Percentiles rank a stretch among this genome's conserved stretches.
These are phyloP conservation scores for Netta rufina DNA, from an alignment of 2,797 vertebrate genomes.

Conservation along the genomic window DNA sequence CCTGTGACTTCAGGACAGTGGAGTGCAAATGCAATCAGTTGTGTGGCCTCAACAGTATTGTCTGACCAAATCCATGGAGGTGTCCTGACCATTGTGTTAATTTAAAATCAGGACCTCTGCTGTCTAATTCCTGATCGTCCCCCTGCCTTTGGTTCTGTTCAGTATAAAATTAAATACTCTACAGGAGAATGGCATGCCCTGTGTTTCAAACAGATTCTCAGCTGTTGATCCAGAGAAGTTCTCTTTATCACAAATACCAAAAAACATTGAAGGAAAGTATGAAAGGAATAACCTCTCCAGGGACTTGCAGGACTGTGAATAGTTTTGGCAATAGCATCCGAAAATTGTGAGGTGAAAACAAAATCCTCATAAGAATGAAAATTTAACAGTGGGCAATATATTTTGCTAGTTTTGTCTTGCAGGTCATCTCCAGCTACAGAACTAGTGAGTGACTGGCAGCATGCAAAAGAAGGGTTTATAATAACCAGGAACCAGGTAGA, in stretches of 20 bases:
- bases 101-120: not conserved
- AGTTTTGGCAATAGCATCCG: not conserved
- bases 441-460: not conserved
- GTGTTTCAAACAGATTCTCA: not conserved
- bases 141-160: not conserved
- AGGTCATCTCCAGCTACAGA: not conserved
- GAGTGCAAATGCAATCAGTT: not conserved
- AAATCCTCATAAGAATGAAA: not conserved
- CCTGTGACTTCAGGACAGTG: not conserved
- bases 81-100: not conserved
- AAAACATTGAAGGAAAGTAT: not conserved
- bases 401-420: not conserved
- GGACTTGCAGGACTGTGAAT: not conserved
- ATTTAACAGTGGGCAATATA: not conserved
- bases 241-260: not conserved
- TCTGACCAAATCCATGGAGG: not conserved
- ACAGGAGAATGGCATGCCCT: not conserved
- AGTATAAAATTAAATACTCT: not conserved
- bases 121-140: not conserved
- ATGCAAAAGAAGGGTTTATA: not conserved
- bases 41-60: not conserved
- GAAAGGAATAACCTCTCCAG: constrained; percentile 5
- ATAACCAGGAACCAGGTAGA: not conserved
- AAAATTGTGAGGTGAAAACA: not conserved
- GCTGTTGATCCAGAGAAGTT: not conserved